Evolutionary conservation across 2,888 invertebrate genomes (phyloP).

Genomic region (Brenthis daphne): DNA sequence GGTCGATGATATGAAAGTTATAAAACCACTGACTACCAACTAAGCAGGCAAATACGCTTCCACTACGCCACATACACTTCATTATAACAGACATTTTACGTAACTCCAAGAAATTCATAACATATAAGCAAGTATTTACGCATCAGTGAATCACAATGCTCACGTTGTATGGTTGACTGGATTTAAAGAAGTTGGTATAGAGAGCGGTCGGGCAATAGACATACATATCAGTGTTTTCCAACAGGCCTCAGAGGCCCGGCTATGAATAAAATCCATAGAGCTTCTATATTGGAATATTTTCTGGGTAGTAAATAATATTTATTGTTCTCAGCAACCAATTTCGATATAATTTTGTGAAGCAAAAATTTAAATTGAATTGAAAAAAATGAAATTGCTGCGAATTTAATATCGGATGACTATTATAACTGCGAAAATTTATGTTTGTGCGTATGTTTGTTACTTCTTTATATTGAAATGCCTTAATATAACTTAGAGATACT

Average conservation of each 20-base stretch:
- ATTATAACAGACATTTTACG: constrained; percentile 4
- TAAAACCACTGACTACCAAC: not conserved
- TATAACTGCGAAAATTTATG: too few relatives aligned
- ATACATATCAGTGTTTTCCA: not conserved
- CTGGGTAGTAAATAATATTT: not conserved
- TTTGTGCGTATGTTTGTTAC: too few relatives aligned
- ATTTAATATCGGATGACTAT: too few relatives aligned
- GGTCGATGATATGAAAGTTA: not conserved
- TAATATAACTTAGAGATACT: too few relatives aligned
- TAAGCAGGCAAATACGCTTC: not conserved
- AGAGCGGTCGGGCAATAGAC: constrained; percentile 3
- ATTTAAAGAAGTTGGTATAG: constrained; percentile 14
- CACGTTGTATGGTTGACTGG: constrained; percentile 10
- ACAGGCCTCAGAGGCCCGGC: not conserved
- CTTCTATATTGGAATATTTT: not conserved
- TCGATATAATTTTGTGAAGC: too few relatives aligned
- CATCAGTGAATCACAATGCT: constrained; percentile 6
- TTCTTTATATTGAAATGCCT: too few relatives aligned
- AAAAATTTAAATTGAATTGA: too few relatives aligned
- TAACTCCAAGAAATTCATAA: constrained; percentile 7
- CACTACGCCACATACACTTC: not conserved
- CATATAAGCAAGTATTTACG: constrained; percentile 12
- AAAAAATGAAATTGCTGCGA: too few relatives aligned
- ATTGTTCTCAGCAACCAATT: not conserved
- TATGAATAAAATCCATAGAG: constrained; percentile 8